Conservation (phyloP, 2,888 invertebrate genomes). For the Bembecia ichneumoniformis region DNA sequence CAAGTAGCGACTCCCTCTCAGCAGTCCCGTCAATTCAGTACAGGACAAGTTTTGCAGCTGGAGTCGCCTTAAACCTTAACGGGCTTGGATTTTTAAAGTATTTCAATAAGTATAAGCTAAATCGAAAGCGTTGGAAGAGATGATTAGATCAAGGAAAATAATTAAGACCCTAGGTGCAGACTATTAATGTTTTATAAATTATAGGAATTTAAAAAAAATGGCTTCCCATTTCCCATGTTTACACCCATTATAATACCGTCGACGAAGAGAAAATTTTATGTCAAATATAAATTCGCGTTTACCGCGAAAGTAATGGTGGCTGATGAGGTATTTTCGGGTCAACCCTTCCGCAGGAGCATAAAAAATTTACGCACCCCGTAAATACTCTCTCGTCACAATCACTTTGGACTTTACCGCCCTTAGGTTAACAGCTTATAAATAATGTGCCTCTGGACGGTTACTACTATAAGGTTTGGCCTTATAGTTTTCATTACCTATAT, state of each 20-base stretch:
- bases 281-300: not conserved
- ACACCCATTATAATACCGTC: not conserved
- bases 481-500: too few species aligned
- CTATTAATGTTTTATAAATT: not conserved
- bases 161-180: too few species aligned
- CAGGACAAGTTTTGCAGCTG: too few species aligned
- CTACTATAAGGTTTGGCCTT: too few species aligned
- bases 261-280: not conserved
- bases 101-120: too few species aligned
- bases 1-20: too few species aligned
- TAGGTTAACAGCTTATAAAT: slow-evolving; percentile 12
- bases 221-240: not conserved
- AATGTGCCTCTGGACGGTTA: not conserved
- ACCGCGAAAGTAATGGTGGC: not conserved
- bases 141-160: too few species aligned
- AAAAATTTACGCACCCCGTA: slow-evolving; percentile 11
- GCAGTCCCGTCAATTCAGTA: too few species aligned
- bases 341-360: slow-evolving; percentile 3
- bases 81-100: too few species aligned
- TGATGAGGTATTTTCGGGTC: not conserved
- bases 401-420: slow-evolving; percentile 2
- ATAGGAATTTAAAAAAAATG: not conserved
- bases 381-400: slow-evolving; percentile 9
- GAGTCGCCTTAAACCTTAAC: too few species aligned
- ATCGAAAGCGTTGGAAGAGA: too few species aligned